Evolutionary conservation across 2,797 vertebrate species (phyloP), one percentile per base, ranked within the genome.

Genomic region (Rhinichthys osculus): DNA sequence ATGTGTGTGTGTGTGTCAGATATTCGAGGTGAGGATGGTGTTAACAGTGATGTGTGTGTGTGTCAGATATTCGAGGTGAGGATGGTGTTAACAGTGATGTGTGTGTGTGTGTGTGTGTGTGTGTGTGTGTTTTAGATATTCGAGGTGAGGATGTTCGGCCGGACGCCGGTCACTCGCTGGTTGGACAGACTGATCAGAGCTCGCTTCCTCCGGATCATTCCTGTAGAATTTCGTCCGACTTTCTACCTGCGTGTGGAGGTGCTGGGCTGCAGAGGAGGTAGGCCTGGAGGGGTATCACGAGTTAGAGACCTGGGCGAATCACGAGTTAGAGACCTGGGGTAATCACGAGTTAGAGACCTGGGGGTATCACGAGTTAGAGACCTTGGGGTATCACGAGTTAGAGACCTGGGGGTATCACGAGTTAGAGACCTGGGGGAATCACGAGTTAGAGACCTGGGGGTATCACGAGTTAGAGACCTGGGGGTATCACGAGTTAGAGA

Each of bases 221-320:
- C 96, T 0, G 89, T 95, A 47, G 94, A 95, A 70, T 95, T 94
- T 84, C 94, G 93, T 42, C 94, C 95, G 87, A 95, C 92, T 1
- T 95, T 97, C 82, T 95, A 94, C 88, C 92, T 97, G 85, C 95
- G 96, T 3, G 93, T 90, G 7, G 96, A 97, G 90, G 91, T 95
- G 67, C 90, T 97, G 0, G 96, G 96, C 82, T 97, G 96, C 87
- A 92, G 86, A 90, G 95, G 84, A 78, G 79, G 1, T 10, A 27
- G 17, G 23, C 7, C 50, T 54, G 40, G n/a, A 33, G 16, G 30
- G 50, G 17, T 30, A 1, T 13, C 0, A 0, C 35, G 19, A 67
- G 16, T 73, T 44, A 17, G 42, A 47, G 42, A 73, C 16, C n/a
- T 73, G 71, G 4, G 1, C 1, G 8, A 50, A 11, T 50, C 16